Base-by-base conservation (phyloP, 92 coral and sea anemone genomes). In the Zoanthus solanderi region DNA sequence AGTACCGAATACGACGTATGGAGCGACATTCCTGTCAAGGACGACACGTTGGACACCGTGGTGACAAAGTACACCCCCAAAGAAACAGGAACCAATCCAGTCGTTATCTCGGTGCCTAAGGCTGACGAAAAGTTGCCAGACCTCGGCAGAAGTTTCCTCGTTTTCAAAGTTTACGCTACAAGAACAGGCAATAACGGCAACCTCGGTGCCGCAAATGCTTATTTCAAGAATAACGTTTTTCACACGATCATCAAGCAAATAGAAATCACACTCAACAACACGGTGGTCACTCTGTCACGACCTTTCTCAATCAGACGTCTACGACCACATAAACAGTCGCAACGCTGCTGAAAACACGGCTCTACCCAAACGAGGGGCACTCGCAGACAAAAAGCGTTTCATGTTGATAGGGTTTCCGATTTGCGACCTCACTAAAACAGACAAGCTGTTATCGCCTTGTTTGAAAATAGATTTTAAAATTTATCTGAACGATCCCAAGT, bases 351-450 rank as follows among this genome's bases (percentile, higher is more conserved):
- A 48, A 34, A 89, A 89, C 17, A 2, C n/a, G 23, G 71, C 88
- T 1, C 52, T 34, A 60, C 57, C 29, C 30, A 84, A 61, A 85
- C 61, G 29, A 0, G 54, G 4, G 61, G 75, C 13, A 54, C 68
- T 4, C 2, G 11, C 15, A 10, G 58, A n/a, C 0, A 29, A 23
- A 1, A 54, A 52, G 0, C 75, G 68, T 2, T 60, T 60, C 23
- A 50, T 87, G 53, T n/a, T 89, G 34, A 68, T 89, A 11, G 88
- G 92, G 7, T 83, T 89, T 18, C 88, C 85, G 0, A 72, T 83
- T 0, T 47, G 63, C 14, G 88, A 89, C 16, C 17, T 88, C 7
- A 80, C 75, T 44, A 72, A 80, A 53, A 14, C 56, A 0, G 71
- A 88, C 6, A 76, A 63, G 58, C 17, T 88, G 71, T 56, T 88